Percentiles rank a stretch among this genome's conserved stretches.
phyloP scores from a whole-genome alignment of 1,140 invertebrate genomes.

The Leptopilina boulardi region DNA sequence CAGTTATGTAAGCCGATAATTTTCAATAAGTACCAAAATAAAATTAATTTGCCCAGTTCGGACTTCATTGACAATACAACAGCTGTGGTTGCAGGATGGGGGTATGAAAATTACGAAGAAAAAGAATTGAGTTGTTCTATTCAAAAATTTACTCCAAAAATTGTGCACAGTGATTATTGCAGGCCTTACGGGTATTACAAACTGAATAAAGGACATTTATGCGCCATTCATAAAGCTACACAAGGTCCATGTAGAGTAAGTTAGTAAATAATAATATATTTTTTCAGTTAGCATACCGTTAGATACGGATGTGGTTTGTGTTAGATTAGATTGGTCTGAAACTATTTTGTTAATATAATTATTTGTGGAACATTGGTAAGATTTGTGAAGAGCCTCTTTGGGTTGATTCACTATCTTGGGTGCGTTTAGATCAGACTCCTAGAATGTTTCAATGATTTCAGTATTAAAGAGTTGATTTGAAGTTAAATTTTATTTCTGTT shows the following conservation, averaged over 20 bases:
- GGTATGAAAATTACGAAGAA: background rate
- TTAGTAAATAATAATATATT: background rate
- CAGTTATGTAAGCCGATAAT: background rate
- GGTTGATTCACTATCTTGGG: too few species aligned
- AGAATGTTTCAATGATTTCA: too few species aligned
- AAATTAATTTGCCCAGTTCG: background rate
- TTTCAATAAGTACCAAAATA: constrained; percentile 3
- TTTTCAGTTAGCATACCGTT: background rate
- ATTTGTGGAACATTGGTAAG: too few species aligned
- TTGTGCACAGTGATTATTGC: background rate
- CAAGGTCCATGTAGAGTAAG: background rate
- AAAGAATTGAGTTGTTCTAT: background rate
- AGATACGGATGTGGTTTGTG: too few species aligned
- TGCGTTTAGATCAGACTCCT: too few species aligned
- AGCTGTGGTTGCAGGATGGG: background rate
- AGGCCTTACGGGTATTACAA: background rate
- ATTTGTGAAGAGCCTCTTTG: too few species aligned
- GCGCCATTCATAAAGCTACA: background rate
- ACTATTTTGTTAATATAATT: too few species aligned
- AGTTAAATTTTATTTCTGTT: too few species aligned
- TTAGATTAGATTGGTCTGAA: too few species aligned
- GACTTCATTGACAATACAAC: constrained; percentile 8
- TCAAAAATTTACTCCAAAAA: background rate
- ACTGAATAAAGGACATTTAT: background rate
- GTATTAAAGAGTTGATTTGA: too few species aligned